Conservation (phyloP, 2,888 invertebrate genomes). For the Brachypterus glaber region DNA sequence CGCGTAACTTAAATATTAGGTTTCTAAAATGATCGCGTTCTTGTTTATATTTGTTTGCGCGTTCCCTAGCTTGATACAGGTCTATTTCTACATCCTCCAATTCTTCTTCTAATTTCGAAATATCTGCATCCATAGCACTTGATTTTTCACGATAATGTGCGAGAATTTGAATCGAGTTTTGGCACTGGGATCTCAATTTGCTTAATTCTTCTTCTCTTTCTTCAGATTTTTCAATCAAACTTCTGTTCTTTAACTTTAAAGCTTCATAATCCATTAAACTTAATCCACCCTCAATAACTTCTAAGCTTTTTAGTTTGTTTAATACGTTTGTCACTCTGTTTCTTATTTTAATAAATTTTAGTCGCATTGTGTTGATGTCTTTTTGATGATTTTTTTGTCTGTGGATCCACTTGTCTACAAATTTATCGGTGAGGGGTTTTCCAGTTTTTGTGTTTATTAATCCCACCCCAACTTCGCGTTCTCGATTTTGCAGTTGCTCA, state of each 20-base stretch:
- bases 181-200: neutral
- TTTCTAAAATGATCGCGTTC: slow-evolving; percentile 38
- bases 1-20: slow-evolving; percentile 36
- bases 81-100: neutral
- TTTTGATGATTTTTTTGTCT: neutral
- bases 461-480: neutral
- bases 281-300: neutral
- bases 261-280: neutral
- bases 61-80: slow-evolving; percentile 22
- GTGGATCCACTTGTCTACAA: neutral
- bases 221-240: neutral
- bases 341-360: neutral
- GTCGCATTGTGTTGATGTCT: neutral
- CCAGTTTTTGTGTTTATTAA: neutral
- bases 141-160: neutral
- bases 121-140: neutral
- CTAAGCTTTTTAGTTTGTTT: neutral
- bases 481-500: neutral
- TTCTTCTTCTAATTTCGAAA: neutral
- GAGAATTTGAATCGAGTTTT: neutral
- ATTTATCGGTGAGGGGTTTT: neutral
- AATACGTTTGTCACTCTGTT: neutral
- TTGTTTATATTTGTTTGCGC: slow-evolving; percentile 33
- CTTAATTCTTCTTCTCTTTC: neutral
- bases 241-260: neutral